Evolutionary conservation across 92 coral and sea anemone genomes (phyloP).

Genomic region (Paramuricea clavata): DNA sequence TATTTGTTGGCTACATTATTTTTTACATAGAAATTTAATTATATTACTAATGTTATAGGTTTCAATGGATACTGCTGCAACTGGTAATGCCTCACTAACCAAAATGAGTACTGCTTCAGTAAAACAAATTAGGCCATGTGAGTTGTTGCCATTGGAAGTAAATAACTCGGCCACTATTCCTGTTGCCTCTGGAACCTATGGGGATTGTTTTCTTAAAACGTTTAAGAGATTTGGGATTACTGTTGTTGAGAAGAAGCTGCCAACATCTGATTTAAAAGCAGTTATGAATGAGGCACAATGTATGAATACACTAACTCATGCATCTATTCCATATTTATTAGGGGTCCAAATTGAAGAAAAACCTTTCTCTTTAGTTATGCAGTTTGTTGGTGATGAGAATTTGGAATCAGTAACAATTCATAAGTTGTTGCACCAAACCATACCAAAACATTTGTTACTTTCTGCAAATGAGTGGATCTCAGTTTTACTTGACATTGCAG

Average conservation of each 20-base stretch:
- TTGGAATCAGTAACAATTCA: not conserved
- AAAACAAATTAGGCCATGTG: conserved; percentile 1
- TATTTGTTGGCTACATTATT: too few relatives aligned
- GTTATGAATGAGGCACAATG: not conserved
- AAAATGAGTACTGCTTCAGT: not conserved
- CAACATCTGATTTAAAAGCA: not conserved
- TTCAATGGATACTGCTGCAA: too few relatives aligned
- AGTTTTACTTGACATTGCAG: not conserved
- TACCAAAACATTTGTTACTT: not conserved
- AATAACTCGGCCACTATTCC: too few relatives aligned
- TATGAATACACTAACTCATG: conserved; percentile 12
- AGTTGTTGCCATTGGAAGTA: not conserved
- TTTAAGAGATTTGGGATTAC: conserved; percentile 7
- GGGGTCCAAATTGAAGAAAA: not conserved
- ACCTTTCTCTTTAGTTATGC: not conserved
- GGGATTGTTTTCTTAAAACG: too few relatives aligned
- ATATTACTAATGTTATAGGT: not conserved
- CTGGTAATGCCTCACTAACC: not conserved
- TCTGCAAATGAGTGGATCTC: not conserved
- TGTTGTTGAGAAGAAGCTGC: not conserved
- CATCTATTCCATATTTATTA: conserved; percentile 5
- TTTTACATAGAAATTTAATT: not conserved
- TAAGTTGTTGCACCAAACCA: not conserved
- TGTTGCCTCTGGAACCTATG: not conserved
- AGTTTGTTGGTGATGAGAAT: conserved; percentile 19